A percentile compares a stretch with the other conserved stretches of the same genome.
Evolutionary conservation across 2,113 vertebrate genomes (phyloP).

Genomic region (Pollachius pollachius): DNA sequence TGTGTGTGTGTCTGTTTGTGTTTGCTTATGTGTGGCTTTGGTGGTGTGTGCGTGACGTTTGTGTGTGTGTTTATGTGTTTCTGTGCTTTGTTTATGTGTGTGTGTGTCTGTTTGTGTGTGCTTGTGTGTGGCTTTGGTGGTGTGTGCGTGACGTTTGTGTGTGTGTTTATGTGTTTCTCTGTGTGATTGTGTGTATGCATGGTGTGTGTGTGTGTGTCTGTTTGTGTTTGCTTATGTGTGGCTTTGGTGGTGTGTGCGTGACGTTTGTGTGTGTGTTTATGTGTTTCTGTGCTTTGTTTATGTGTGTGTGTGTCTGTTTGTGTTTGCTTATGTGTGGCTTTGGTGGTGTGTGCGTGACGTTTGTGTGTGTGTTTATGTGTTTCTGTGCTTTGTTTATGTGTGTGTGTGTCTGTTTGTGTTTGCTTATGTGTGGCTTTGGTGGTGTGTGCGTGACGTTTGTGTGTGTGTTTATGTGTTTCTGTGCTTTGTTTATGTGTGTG

Average conservation of each 20-base stretch:
- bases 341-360: background rate
- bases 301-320: background rate
- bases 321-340: constrained; percentile 5
- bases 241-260: background rate
- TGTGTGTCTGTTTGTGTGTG: background rate
- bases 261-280: background rate
- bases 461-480: no score
- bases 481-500: no score
- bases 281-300: no score
- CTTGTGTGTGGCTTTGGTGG: background rate
- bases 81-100: no score
- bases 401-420: background rate
- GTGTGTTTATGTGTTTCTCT: background rate
- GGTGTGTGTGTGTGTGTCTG: background rate
- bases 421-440: constrained; percentile 8
- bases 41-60: background rate
- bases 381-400: no score
- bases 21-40: constrained; percentile 6
- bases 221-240: constrained; percentile 1
- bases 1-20: constrained; percentile 8
- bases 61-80: no score
- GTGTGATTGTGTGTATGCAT: constrained; percentile 12
- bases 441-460: background rate
- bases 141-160: background rate
- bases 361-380: background rate